Base-by-base conservation (phyloP, 92 coral and sea anemone species). In the Diadumene lineata region DNA sequence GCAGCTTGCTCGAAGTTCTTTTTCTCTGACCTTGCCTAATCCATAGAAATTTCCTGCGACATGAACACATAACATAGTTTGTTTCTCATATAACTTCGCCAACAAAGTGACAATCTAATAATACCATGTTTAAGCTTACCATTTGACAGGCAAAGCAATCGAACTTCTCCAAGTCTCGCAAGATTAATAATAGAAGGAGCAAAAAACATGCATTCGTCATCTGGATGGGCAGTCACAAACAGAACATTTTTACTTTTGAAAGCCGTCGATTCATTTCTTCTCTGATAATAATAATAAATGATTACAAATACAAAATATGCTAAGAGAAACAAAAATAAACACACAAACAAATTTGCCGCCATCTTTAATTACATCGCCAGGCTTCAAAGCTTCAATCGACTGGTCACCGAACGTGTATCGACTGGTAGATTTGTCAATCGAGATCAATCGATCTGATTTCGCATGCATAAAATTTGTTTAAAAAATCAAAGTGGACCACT, bases 171-270 rank as follows among this genome's bases (percentile, higher is more conserved):
- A 50, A 68, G 77, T 24, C 93, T 77, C 21, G 65, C 56, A 50
- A 91, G 86, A 64, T 86, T 82, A 58, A 84, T 55, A 29, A 91
- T 91, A 30, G 88, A 33, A n/a, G 98, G 98, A 15, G 93, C 89
- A 73, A 94, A 94, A 72, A 94, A 94, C 98, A 94, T 94, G 63
- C 98, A 94, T 66, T 94, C 98, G 72, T 94, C 98, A 84, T 94
- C 98, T 7, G 98, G 98, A 65, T 94, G 98, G 21, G 98, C 92
- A 48, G 90, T 94, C 31, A 94, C 82, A 25, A 94, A 80, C 21
- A 94, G 91, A n/a, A 92, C 75, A 27, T 43, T 73, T 61, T 85
- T 84, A 25, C 92, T 85, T 29, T 43, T 43, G 66, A 85, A 80
- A 23, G 56, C 31, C 17, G 56, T 32, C 26, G 31, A 30, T 11